A percentile compares a stretch with the other conserved stretches of the same genome.
phyloP scores from a whole-genome alignment of 2,113 vertebrate species.

The Mastomys coucha region DNA sequence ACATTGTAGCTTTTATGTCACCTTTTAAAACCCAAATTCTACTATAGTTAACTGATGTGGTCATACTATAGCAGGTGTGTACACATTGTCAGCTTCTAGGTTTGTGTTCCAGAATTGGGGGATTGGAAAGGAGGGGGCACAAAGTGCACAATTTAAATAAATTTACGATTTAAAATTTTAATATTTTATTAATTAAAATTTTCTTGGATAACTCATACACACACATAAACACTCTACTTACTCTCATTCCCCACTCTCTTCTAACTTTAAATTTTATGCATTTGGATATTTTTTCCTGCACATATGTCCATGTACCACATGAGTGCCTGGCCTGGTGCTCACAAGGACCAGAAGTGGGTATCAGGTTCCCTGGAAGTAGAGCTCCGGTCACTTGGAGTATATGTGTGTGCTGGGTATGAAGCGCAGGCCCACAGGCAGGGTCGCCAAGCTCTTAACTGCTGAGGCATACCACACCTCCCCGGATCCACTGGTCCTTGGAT shows the following conservation, averaged over 20 bases:
- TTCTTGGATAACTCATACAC: not conserved
- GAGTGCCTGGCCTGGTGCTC: not conserved
- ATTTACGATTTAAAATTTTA: not conserved
- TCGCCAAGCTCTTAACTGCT: not conserved
- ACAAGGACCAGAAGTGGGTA: not conserved
- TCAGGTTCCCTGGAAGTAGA: not conserved
- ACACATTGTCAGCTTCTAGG: not conserved
- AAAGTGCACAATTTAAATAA: not conserved
- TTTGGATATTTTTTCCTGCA: not conserved
- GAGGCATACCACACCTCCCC: not conserved
- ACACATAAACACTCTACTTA: not conserved
- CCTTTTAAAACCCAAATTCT: slow-evolving; percentile 7
- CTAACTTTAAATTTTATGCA: not conserved
- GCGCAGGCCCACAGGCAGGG: not conserved
- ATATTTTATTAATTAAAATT: not conserved
- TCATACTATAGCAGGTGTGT: not conserved
- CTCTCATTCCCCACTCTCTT: not conserved
- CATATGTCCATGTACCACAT: not conserved
- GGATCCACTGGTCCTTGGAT: not conserved
- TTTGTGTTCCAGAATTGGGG: not conserved
- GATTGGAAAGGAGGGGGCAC: not conserved
- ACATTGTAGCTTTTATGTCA: not conserved
- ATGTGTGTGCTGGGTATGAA: not conserved
- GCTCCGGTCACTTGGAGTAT: not conserved
- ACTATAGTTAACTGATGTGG: not conserved